Conservation (phyloP, 2,113 vertebrate genomes). For the Pteropus alecto region DNA sequence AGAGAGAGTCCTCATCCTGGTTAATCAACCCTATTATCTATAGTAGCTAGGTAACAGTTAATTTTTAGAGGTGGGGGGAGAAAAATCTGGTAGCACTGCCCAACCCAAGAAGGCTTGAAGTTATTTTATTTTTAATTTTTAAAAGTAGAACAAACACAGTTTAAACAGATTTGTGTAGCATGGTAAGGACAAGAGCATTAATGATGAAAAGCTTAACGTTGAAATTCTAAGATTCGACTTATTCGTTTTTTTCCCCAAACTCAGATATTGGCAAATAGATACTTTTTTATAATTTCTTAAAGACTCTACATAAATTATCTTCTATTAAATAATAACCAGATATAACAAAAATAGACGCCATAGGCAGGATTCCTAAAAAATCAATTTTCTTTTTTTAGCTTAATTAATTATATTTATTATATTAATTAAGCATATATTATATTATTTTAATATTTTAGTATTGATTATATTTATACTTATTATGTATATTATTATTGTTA, state of each 20-base stretch:
- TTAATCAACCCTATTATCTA: background rate
- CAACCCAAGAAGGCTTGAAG: background rate
- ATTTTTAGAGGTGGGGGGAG: background rate
- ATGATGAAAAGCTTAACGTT: background rate
- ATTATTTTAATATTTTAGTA: background rate
- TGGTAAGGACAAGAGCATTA: background rate
- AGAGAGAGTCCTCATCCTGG: background rate
- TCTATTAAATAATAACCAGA: background rate
- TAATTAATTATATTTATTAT: background rate
- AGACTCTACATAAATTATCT: background rate
- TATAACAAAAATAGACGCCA: background rate
- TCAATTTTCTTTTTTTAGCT: background rate
- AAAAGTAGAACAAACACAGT: background rate
- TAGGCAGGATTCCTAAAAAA: background rate
- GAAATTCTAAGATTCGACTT: background rate
- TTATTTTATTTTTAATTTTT: background rate
- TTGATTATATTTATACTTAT: background rate
- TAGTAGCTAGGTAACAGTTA: background rate
- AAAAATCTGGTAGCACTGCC: background rate
- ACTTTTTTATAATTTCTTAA: background rate
- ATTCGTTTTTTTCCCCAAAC: background rate
- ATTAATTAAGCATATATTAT: too few species aligned
- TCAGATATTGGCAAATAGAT: background rate
- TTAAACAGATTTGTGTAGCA: background rate
- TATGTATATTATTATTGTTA: background rate